Evolutionary conservation across 2,888 invertebrate genomes (phyloP).

Genomic region (Mythimna albipuncta): DNA sequence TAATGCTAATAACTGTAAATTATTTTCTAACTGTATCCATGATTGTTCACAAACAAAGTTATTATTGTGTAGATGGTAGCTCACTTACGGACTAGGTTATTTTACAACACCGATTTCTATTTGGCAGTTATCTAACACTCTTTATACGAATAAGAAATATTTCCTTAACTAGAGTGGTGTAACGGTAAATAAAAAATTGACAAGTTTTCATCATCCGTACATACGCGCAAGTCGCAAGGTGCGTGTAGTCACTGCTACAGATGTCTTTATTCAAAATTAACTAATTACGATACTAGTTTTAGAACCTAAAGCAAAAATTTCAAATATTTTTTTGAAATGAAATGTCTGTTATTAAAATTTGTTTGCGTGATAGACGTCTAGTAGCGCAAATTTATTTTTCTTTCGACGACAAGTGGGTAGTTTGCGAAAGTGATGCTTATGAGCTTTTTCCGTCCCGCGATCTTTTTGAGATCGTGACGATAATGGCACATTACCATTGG

Average conservation of each 20-base stretch:
- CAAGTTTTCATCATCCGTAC: constrained; percentile 65
- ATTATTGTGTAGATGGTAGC: constrained; percentile 67
- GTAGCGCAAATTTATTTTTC: constrained; percentile 26
- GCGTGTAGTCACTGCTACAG: constrained; percentile 31
- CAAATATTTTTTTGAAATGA: not conserved
- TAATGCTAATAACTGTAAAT: constrained; percentile 56
- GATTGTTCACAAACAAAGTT: constrained; percentile 46
- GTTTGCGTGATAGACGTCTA: constrained; percentile 6
- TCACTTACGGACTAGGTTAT: constrained; percentile 84
- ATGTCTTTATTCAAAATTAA: constrained; percentile 30
- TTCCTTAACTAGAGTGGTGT: constrained; percentile 70
- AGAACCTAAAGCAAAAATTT: constrained; percentile 22
- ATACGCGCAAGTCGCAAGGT: constrained; percentile 40
- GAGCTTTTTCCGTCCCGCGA: constrained; percentile 8
- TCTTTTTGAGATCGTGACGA: constrained; percentile 19
- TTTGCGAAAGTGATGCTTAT: constrained; percentile 17
- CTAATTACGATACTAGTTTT: constrained; percentile 19
- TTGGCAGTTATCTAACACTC: constrained; percentile 88
- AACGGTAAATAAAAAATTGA: constrained; percentile 82
- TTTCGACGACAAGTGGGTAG: constrained; percentile 23
- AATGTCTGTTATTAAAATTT: constrained; percentile 16
- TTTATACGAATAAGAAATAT: constrained; percentile 75
- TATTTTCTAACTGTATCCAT: constrained; percentile 44
- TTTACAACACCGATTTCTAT: constrained; percentile 87
- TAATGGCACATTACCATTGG: not conserved